These are phyloP conservation scores for Drosophila azteca DNA, from an alignment of 1,140 invertebrate species.

Conservation along the genomic window DNA sequence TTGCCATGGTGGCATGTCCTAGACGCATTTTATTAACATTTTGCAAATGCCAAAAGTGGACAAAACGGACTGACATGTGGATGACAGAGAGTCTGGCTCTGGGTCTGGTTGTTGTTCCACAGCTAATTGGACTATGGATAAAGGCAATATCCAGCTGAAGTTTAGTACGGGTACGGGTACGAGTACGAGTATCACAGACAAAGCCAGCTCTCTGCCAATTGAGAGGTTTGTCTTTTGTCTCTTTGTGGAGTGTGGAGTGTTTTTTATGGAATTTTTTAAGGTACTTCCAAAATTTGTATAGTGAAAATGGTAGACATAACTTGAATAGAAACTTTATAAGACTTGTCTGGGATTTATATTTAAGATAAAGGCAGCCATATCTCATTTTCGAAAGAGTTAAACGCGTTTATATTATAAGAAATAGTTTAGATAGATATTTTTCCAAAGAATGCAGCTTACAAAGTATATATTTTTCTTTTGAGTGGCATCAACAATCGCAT, in stretches of 20 bases:
- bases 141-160: slow-evolving; percentile 39
- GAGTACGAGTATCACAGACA: not conserved
- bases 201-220: not conserved
- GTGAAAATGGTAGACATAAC: no score
- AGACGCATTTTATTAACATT: slow-evolving; percentile 62
- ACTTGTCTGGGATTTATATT: no score
- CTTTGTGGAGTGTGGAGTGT: not conserved
- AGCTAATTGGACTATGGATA: slow-evolving; percentile 61
- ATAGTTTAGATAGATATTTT: no score
- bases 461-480: no score
- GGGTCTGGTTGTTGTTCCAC: slow-evolving; percentile 22
- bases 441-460: no score
- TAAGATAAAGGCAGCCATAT: no score
- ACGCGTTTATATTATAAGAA: no score
- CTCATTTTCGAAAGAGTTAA: no score
- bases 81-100: slow-evolving; percentile 26
- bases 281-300: no score
- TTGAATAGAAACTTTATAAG: no score
- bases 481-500: no score
- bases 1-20: slow-evolving; percentile 61
- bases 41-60: slow-evolving; percentile 52
- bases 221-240: not conserved
- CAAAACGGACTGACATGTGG: slow-evolving; percentile 43
- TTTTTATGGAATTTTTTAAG: no score
- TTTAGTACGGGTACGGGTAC: slow-evolving; percentile 19